phyloP scores from a whole-genome alignment of 2,113 vertebrate genomes.

The Myocastor coypus region DNA sequence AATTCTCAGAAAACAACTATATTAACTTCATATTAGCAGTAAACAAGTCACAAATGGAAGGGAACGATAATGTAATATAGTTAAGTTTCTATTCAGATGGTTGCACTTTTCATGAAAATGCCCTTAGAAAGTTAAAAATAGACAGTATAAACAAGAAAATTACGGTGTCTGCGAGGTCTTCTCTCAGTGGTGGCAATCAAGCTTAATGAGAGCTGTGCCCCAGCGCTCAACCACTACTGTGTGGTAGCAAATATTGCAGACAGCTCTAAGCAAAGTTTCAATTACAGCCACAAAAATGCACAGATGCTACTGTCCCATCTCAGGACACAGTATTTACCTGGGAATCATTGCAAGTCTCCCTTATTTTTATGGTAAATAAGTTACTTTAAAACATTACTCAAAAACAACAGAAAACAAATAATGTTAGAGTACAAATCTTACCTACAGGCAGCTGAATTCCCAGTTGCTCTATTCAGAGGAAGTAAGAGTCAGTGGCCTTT shows the following conservation, averaged over 20 bases:
- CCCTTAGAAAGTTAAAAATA: slow-evolving; percentile 61
- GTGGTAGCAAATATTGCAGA: background rate
- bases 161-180: slow-evolving; percentile 42
- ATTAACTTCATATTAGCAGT: background rate
- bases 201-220: slow-evolving; percentile 20
- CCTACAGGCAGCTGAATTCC: slow-evolving; percentile 86
- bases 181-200: background rate
- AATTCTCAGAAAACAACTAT: background rate
- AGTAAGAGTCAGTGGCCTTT: slow-evolving; percentile 78
- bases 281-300: background rate
- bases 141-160: slow-evolving; percentile 71
- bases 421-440: slow-evolving; percentile 73
- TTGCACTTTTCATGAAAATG: background rate
- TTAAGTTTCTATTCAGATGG: slow-evolving; percentile 23
- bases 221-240: background rate
- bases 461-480: slow-evolving; percentile 76
- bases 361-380: slow-evolving; percentile 60
- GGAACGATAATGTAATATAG: background rate
- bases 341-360: background rate
- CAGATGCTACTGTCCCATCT: background rate
- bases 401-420: slow-evolving; percentile 64
- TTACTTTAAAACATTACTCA: slow-evolving; percentile 63
- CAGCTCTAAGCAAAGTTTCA: slow-evolving; percentile 54
- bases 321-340: background rate
- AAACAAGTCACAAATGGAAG: background rate